phyloP scores from a whole-genome alignment of 64 coral and sea anemone genomes.

The Montipora capricornis region DNA sequence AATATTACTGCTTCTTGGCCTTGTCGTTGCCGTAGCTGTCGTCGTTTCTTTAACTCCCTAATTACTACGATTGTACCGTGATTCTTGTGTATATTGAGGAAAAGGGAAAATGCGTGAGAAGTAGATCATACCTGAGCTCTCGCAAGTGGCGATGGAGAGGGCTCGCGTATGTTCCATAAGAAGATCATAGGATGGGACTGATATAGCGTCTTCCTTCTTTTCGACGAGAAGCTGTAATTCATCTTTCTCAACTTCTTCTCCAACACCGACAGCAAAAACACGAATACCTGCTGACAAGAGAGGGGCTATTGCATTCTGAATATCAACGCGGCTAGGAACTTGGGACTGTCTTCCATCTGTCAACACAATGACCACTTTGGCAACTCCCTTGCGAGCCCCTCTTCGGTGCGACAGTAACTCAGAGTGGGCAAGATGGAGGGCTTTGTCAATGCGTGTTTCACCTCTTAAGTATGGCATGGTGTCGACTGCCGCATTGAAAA shows the following conservation, averaged over 20 bases:
- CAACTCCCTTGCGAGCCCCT: background rate
- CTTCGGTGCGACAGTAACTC: background rate
- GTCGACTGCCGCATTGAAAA: slow-evolving; percentile 42
- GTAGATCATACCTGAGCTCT: slow-evolving; percentile 30
- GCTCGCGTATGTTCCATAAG: slow-evolving; percentile 25
- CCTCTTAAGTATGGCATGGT: slow-evolving; percentile 60
- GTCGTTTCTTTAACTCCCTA: too few relatives aligned
- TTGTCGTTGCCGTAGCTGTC: too few relatives aligned
- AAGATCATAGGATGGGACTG: slow-evolving; percentile 47
- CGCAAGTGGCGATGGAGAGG: slow-evolving; percentile 57
- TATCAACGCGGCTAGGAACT: background rate
- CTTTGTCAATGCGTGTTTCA: slow-evolving; percentile 73
- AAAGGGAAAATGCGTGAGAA: background rate
- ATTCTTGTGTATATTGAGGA: too few relatives aligned
- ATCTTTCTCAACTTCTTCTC: slow-evolving; percentile 13
- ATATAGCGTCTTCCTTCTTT: slow-evolving; percentile 48
- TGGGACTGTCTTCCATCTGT: slow-evolving; percentile 25
- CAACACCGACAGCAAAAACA: slow-evolving; percentile 66
- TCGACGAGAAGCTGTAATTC: slow-evolving; percentile 58
- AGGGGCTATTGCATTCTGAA: slow-evolving; percentile 45
- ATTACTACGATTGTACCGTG: too few relatives aligned
- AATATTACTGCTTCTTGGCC: too few relatives aligned
- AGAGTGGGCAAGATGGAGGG: slow-evolving; percentile 32
- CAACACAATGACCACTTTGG: background rate
- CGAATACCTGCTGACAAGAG: slow-evolving; percentile 42